Base-by-base conservation (phyloP, 2,113 vertebrate species). In the Holacanthus passer region DNA sequence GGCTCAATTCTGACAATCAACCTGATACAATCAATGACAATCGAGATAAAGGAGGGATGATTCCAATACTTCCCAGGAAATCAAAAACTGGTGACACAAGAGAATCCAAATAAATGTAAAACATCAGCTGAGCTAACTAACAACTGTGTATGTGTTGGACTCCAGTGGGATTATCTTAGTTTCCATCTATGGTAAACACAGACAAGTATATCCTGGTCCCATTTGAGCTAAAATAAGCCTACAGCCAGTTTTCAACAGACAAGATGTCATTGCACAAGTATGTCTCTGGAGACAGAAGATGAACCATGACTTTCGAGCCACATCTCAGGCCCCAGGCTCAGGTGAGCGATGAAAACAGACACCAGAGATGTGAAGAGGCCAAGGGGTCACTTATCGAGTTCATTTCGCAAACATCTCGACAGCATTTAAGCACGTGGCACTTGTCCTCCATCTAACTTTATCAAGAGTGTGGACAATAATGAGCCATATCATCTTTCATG, bases 101-200 rank as follows among this genome's bases (percentile, higher is more conserved):
- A 50, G 7, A 35, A 60, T 63, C 69, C 32, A 1, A 67, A 43
- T 32, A 14, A 20, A 4, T 4, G 5, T 52, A 65, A 70, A 84
- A 74, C 39, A 77, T 19, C 29, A 73, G 65, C 27, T 48, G 48
- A 78, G 58, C 35, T 32, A 74, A 31, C 47, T 4, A 5, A 64
- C 39, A 74, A 37, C 56, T 37, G 12, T 67, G 73, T 11, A 52
- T 19, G 31, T 47, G 56, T 35, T 60, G 37, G 58, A 74, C 68
- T 22, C 63, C n/a, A 20, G 41, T 3, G 47, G 64, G 56, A 77
- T 91, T 78, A 68, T 84, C 94, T 93, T 78, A 81, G 87, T 94
- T 94, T 86, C 96, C 96, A 96, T 97, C 95, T 96, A 96, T 73
- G 95, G 96, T 77, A 93, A 96, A 85, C 92, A 77, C 65, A 84